Base-by-base conservation (phyloP, 2,113 vertebrate species). In the Copsychus sechellarum region DNA sequence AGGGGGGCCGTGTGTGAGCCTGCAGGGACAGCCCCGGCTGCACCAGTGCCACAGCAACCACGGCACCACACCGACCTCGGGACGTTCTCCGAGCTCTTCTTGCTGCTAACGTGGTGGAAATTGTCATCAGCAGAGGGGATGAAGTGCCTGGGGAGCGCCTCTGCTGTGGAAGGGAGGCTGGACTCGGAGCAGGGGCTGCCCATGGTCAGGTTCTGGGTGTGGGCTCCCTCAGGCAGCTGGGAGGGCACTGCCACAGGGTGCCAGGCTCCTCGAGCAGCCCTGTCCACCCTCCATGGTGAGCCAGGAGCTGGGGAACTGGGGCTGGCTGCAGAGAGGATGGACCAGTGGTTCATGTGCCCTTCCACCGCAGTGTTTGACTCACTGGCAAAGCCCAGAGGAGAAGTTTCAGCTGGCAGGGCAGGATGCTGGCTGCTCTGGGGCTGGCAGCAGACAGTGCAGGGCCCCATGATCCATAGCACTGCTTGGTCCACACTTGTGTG, bases 311-410 rank as follows among this genome's bases (percentile, higher is more conserved):
- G 6, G 36, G 33, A 77, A 11, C 33, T 28, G 21, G 12, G 34
- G 14, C 38, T 60, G 53, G 10, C 50, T 45, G 21, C 36, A n/a
- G n/a, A 85, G 22, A 10, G 29, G 31, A 33, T 13, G 48, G 18
- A 19, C 9, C 31, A 14, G 9, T 6, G n/a, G 6, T 33, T 33
- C 15, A 2, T 1, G 9, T 14, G 38, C 31, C 5, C 16, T 45
- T 58, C 43, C 43, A 62, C 9, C 1, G 0, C 1, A 0, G 24
- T 0, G 6, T 48, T 66, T 42, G 58, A 9, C 38, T 33, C 5
- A 0, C 34, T 78, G 45, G n/a, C 21, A 62, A 48, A 87, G 54
- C 12, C 43, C 42, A 58, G 47, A 53, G 19, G 42, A 84, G 50
- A 57, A 8, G 11, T 72, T 78, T 77, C 66, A 73, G 65, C 29